Conservation (phyloP, 2,113 vertebrate species). For the Cercopithecus mona region DNA sequence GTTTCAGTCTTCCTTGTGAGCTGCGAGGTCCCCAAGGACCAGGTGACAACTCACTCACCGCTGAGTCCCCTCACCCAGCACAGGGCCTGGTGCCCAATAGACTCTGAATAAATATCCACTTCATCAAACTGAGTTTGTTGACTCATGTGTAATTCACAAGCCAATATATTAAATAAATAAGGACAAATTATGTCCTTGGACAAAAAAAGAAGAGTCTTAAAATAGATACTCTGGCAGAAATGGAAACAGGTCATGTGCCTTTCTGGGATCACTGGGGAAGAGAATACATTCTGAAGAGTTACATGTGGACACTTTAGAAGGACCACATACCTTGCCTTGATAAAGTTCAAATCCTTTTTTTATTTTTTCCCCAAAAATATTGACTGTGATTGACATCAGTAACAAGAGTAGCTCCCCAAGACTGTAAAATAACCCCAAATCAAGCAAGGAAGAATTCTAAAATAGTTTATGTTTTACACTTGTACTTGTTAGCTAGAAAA, state of each 20-base stretch:
- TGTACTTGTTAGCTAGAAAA: not conserved
- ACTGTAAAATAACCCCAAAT: not conserved
- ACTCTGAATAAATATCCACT: not conserved
- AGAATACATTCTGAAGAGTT: not conserved
- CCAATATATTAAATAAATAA: conserved; percentile 55
- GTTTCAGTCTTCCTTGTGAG: not conserved
- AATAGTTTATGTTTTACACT: not conserved
- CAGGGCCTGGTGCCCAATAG: not conserved
- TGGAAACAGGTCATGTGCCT: conserved; percentile 30
- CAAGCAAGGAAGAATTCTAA: not conserved
- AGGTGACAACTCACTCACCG: not conserved
- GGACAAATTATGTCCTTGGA: conserved; percentile 62
- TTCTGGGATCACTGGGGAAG: not conserved
- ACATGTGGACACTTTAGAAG: not conserved
- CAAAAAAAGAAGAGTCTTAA: conserved; percentile 51
- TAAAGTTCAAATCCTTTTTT: not conserved
- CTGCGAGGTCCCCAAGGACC: not conserved
- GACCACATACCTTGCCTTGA: not conserved
- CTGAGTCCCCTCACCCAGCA: not conserved
- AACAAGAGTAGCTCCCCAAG: not conserved
- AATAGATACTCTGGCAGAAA: conserved; percentile 50
- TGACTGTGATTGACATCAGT: not conserved
- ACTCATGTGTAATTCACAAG: conserved; percentile 48
- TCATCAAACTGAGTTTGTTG: conserved; percentile 26
- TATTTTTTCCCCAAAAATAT: not conserved